A percentile compares a stretch with the other conserved stretches of the same genome.
Conservation (phyloP, 2,113 vertebrate genomes). For the Tauraco erythrolophus region DNA sequence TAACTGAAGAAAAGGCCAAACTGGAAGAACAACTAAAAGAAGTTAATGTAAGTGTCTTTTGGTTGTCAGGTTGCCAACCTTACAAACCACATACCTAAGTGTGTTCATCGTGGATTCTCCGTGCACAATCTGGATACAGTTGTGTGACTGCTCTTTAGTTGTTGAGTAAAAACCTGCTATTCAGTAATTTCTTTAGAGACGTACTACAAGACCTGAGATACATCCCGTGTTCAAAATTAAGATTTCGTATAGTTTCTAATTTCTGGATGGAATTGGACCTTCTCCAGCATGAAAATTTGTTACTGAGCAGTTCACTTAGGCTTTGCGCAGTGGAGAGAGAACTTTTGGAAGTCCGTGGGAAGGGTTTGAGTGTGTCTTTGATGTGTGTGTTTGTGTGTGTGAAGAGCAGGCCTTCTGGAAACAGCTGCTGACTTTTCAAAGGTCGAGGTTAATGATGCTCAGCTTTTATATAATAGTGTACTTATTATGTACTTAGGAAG, state of each 20-base stretch:
- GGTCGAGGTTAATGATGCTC: not conserved
- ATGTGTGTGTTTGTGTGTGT: not conserved
- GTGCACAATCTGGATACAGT: not conserved
- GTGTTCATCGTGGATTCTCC: fast-evolving
- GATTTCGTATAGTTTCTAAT: not conserved
- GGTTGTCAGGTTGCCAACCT: too few species aligned
- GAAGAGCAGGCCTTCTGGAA: not conserved
- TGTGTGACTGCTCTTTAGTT: not conserved
- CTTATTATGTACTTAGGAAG: not conserved
- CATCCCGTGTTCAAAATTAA: not conserved
- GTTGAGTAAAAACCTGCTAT: not conserved
- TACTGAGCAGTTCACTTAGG: not conserved
- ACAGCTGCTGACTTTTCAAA: not conserved
- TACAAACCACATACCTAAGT: not conserved
- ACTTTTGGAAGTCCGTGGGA: not conserved
- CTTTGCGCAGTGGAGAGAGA: not conserved
- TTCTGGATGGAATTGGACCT: not conserved
- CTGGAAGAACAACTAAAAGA: slow-evolving; percentile 92
- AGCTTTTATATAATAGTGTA: not conserved
- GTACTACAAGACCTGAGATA: not conserved
- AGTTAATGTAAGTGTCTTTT: slow-evolving; percentile 79
- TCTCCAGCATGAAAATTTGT: not conserved
- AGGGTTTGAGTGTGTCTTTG: not conserved
- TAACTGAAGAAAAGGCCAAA: slow-evolving; percentile 86
- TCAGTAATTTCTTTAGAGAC: not conserved